A percentile compares a stretch with the other conserved stretches of the same genome.
Conservation (phyloP, 2,888 invertebrate species). For the Aquatica leii region DNA sequence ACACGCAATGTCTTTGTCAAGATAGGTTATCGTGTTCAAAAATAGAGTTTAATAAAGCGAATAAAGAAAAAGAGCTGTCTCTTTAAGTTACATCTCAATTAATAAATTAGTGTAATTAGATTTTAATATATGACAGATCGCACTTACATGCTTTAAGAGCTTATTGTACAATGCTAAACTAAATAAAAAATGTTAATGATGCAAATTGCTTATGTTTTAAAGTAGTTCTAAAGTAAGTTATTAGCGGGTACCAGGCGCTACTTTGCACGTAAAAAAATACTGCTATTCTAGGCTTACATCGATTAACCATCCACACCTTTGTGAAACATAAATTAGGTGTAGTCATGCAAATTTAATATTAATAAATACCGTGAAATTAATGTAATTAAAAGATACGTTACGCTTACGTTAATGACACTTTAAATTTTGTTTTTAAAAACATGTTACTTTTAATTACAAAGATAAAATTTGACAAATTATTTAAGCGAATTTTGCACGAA, state of each 20-base stretch:
- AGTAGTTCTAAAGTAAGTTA: constrained; percentile 38
- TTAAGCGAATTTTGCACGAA: too few relatives aligned
- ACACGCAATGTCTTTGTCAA: constrained; percentile 20
- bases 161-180: background rate
- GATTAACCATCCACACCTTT: constrained; percentile 28
- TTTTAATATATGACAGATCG: constrained; percentile 1
- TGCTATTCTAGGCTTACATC: constrained; percentile 30
- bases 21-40: constrained; percentile 9
- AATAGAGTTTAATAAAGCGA: background rate
- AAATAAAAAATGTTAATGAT: constrained; percentile 28
- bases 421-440: too few relatives aligned
- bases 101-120: background rate
- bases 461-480: too few relatives aligned
- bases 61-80: background rate
- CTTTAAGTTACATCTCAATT: background rate
- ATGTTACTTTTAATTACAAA: too few relatives aligned
- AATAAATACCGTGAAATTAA: too few relatives aligned
- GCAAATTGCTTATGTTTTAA: constrained; percentile 39
- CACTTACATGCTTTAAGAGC: background rate
- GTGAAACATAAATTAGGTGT: constrained; percentile 12
- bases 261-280: constrained; percentile 30
- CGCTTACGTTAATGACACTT: too few relatives aligned
- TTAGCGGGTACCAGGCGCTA: constrained; percentile 41
- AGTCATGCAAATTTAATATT: constrained; percentile 12
- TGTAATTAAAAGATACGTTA: too few relatives aligned